Base-by-base conservation (phyloP, 53 echinoderm and acorn worm species). In the Apostichopus leukothele region DNA sequence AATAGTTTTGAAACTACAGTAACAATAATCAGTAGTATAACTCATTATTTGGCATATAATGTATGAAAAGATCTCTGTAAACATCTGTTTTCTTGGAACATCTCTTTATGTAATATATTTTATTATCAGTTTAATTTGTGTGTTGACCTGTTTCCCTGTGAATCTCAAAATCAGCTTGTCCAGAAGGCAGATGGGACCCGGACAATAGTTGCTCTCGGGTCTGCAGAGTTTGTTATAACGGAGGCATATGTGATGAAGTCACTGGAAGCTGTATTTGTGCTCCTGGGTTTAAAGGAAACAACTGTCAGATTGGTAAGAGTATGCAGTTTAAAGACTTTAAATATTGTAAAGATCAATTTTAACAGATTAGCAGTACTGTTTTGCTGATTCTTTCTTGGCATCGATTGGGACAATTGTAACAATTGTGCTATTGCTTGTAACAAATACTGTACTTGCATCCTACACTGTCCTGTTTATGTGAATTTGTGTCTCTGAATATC, bases 161-260 rank as follows among this genome's bases (percentile, higher is more conserved):
- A 63, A 63, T 63, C 63, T 63, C 27, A 27, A 27, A 27, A 27
- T 27, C 27, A 96, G 96, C 78, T 21, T 96, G 96, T 86, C 88
- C 89, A 60, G 92, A 75, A 39, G 83, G 81, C 27, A 90, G 90
- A 60, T 96, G 90, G 89, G 94, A 91, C 79, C 75, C 89, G 16
- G 27, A 1, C 1, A 27, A 27, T 27, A 71, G 75, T 27, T 96
- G 96, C 79, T 73, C 59, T 14, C 50, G 79, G 3, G 81, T 91
- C 51, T 96, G 96, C 78, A 88, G 84, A 8, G 53, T 85, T 67
- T 96, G 96, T 55, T 91, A 91, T 87, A 95, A 93, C 89, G 96
- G 96, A 18, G 96, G 96, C 18, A 79, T 96, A 18, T 96, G 96
- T 90, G 92, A 96, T 91, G 95, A 96, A 74, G 86, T 77, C 74